These are phyloP conservation scores for Centroberyx gerrardi DNA, from an alignment of 2,797 vertebrate genomes.

Conservation along the genomic window DNA sequence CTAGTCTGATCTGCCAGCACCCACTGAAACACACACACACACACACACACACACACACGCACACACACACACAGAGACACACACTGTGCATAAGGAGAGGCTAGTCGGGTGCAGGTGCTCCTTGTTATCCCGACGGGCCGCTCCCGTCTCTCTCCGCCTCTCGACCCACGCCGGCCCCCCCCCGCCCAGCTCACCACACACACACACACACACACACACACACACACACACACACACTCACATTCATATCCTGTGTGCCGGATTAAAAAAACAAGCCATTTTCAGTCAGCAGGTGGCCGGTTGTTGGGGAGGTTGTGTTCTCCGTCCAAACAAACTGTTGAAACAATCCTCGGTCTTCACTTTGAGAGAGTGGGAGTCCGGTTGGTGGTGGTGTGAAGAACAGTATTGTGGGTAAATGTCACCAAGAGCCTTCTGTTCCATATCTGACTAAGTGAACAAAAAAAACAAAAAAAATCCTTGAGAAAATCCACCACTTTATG, in stretches of 20 bases:
- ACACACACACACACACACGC: neutral
- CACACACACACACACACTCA: neutral
- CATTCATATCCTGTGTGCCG: conserved; percentile 47
- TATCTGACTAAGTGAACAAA: conserved; percentile 77
- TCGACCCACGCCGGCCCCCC: conserved; percentile 1
- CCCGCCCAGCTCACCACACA: too few species aligned
- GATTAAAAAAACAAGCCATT: conserved; percentile 55
- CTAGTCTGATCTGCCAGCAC: neutral
- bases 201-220: neutral
- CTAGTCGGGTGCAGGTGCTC: conserved; percentile 55
- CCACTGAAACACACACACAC: neutral
- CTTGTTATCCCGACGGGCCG: conserved; percentile 50
- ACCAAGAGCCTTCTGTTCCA: conserved; percentile 83
- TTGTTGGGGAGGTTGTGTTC: conserved; percentile 58
- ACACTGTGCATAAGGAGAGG: neutral
- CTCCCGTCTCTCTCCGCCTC: conserved; percentile 49
- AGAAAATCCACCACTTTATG: conserved; percentile 26
- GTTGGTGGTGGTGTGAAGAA: conserved; percentile 86
- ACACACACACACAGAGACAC: neutral
- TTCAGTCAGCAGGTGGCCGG: conserved; percentile 70
- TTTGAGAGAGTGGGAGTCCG: conserved; percentile 84
- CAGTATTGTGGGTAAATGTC: conserved; percentile 88
- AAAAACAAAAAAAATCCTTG: conserved; percentile 6
- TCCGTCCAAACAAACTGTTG: conserved; percentile 63
- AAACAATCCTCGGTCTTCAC: conserved; percentile 70